A percentile compares a stretch with the other conserved stretches of the same genome.
Evolutionary conservation across 2,888 invertebrate genomes (phyloP).

Genomic region (Macrophya alboannulata): DNA sequence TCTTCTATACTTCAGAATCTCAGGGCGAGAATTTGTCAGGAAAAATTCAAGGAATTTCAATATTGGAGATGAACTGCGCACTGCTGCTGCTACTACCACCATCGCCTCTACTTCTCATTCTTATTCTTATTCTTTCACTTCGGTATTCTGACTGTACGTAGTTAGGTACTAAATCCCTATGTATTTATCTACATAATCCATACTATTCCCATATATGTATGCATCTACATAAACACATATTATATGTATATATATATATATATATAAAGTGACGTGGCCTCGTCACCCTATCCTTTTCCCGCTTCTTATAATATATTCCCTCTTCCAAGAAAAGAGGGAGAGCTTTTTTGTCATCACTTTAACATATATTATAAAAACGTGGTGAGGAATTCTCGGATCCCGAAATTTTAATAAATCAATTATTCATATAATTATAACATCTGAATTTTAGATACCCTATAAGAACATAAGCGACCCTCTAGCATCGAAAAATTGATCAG

Average conservation of each 20-base stretch:
- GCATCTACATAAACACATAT: background rate
- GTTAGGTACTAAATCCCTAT: background rate
- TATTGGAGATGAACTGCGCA: conserved; percentile 60
- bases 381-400: too few relatives aligned
- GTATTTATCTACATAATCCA: background rate
- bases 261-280: background rate
- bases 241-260: background rate
- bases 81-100: background rate
- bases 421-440: too few relatives aligned
- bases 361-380: too few relatives aligned
- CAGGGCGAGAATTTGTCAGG: conserved; percentile 53
- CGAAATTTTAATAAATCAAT: too few relatives aligned
- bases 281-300: too few relatives aligned
- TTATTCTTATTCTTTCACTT: conserved; percentile 15
- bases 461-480: too few relatives aligned
- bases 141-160: background rate
- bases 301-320: too few relatives aligned
- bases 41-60: conserved; percentile 68
- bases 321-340: too few relatives aligned
- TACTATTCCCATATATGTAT: background rate
- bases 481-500: too few relatives aligned
- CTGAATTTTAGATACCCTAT: too few relatives aligned
- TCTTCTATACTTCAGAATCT: conserved; percentile 14
- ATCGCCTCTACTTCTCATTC: background rate
- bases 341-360: too few relatives aligned